A percentile compares a stretch with the other conserved stretches of the same genome.
Evolutionary conservation across 2,888 invertebrate genomes (phyloP).

Genomic region (Aporophyla nigra): DNA sequence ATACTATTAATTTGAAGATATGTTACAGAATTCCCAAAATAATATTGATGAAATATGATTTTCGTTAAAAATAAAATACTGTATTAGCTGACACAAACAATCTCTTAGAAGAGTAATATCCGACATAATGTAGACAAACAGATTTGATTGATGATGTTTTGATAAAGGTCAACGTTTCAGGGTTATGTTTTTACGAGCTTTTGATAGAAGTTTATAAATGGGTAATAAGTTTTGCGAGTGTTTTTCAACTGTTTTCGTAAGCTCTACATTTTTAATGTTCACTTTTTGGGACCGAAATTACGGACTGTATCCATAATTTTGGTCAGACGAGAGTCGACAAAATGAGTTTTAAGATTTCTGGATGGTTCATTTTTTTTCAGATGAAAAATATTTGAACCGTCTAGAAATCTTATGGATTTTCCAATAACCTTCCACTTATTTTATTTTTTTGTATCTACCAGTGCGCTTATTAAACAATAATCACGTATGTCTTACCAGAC

Average conservation of each 20-base stretch:
- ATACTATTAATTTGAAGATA: background rate
- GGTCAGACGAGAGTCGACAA: too few relatives aligned
- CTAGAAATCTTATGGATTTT: background rate
- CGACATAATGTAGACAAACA: slow-evolving; percentile 61
- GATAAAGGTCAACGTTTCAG: slow-evolving; percentile 55
- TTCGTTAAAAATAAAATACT: slow-evolving; percentile 28
- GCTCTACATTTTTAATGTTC: background rate
- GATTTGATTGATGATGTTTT: slow-evolving; percentile 62
- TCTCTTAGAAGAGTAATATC: slow-evolving; percentile 47
- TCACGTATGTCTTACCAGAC: background rate
- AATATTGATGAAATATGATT: slow-evolving; percentile 18
- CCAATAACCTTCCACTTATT: background rate
- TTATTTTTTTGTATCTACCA: background rate
- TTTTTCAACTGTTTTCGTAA: slow-evolving; percentile 9
- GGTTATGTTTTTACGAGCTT: slow-evolving; percentile 26
- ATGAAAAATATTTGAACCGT: background rate
- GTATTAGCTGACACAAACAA: slow-evolving; percentile 48
- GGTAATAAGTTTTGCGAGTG: slow-evolving; percentile 24
- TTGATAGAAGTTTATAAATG: slow-evolving; percentile 21
- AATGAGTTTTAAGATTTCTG: background rate
- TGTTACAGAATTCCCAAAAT: slow-evolving; percentile 13
- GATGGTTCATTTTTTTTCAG: background rate
- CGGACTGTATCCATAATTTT: too few relatives aligned
- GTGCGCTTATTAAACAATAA: background rate
- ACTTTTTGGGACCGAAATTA: background rate